A percentile compares a stretch with the other conserved stretches of the same genome.
phyloP scores from a whole-genome alignment of 2,888 invertebrate genomes.

The Dioctria rufipes region DNA sequence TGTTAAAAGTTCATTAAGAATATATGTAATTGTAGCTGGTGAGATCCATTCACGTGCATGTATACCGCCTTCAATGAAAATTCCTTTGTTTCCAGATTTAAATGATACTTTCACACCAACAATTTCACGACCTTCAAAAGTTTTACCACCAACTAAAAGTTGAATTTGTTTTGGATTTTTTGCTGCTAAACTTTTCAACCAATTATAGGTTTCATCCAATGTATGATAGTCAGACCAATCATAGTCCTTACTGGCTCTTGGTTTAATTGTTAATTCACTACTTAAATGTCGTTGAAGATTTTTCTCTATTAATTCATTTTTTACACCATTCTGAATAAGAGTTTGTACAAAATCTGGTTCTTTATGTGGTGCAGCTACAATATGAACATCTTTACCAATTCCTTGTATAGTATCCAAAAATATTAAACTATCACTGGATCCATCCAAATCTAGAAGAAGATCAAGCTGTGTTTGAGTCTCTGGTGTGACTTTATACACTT shows the following conservation, averaged over 20 bases:
- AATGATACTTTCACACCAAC: slow-evolving; percentile 75
- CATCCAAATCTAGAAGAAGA: slow-evolving; percentile 63
- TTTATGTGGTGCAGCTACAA: slow-evolving; percentile 55
- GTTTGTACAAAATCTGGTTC: slow-evolving; percentile 49
- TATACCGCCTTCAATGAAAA: slow-evolving; percentile 78
- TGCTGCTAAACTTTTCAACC: slow-evolving; percentile 73
- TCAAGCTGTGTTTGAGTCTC: slow-evolving; percentile 66
- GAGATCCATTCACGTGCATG: slow-evolving; percentile 85
- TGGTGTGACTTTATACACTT: slow-evolving; percentile 68
- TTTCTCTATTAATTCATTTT: slow-evolving; percentile 41
- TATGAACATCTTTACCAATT: slow-evolving; percentile 7
- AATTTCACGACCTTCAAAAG: slow-evolving; percentile 76
- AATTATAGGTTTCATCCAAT: slow-evolving; percentile 73
- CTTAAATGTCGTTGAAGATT: slow-evolving; percentile 51
- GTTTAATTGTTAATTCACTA: slow-evolving; percentile 6
- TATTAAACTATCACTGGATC: slow-evolving; percentile 54
- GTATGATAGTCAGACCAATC: slow-evolving; percentile 66
- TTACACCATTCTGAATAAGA: slow-evolving; percentile 33
- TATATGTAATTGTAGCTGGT: slow-evolving; percentile 77
- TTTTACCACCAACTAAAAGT: slow-evolving; percentile 73
- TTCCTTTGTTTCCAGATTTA: slow-evolving; percentile 72
- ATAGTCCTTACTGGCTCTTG: slow-evolving; percentile 60
- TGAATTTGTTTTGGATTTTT: slow-evolving; percentile 72
- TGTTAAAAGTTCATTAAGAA: slow-evolving; percentile 76
- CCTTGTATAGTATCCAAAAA: slow-evolving; percentile 35